Conservation (phyloP, 2,888 invertebrate genomes). For the Dorcus hopei region DNA sequence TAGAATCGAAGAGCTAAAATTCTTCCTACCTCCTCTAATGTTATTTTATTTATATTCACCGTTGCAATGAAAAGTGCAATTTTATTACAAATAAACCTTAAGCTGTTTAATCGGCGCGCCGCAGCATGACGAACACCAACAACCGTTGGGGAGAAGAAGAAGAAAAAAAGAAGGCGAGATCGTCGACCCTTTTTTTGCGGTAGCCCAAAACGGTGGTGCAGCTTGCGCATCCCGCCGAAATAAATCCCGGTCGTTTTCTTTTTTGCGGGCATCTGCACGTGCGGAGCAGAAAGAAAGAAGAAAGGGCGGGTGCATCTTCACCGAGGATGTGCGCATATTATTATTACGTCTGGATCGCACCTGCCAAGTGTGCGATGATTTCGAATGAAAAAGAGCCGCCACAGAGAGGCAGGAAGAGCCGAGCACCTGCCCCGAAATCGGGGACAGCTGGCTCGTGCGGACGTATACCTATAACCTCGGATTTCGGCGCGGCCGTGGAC, state of each 20-base stretch:
- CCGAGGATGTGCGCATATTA: background rate
- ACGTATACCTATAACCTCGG: background rate
- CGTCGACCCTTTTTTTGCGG: too few species aligned
- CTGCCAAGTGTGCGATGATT: conserved; percentile 3
- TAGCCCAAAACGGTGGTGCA: background rate
- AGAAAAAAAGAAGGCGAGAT: too few species aligned
- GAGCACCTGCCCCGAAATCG: conserved; percentile 10
- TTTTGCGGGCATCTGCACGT: background rate
- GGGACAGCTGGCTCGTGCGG: conserved; percentile 4
- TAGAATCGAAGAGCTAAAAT: too few species aligned
- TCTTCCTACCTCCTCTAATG: too few species aligned
- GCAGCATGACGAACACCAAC: background rate
- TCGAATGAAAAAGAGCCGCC: conserved; percentile 5
- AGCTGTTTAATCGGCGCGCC: background rate
- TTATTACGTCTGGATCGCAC: background rate
- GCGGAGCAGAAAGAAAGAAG: background rate
- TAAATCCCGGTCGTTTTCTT: background rate
- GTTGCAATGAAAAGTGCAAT: too few species aligned
- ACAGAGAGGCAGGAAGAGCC: conserved; percentile 10
- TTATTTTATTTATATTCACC: too few species aligned
- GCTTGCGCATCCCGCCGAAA: background rate
- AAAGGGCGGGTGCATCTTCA: background rate
- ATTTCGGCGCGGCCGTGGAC: background rate
- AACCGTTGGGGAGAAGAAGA: background rate
- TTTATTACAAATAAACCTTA: background rate